These are phyloP conservation scores for Falco concolor DNA, from an alignment of 2,797 vertebrate genomes.

Conservation along the genomic window DNA sequence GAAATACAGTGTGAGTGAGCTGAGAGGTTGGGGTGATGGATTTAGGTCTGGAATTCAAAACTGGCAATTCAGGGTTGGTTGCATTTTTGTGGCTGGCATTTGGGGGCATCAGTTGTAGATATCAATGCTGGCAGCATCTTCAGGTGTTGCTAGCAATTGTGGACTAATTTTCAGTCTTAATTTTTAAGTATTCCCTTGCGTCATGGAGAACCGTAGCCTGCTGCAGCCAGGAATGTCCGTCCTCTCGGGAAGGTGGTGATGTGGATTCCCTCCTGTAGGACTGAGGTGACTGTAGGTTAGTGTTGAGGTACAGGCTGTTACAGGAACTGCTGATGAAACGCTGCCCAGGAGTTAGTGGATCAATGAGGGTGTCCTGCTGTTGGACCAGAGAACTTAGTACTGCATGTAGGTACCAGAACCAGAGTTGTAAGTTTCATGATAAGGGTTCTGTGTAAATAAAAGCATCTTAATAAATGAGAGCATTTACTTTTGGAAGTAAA, in stretches of 20 bases:
- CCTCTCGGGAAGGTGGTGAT: background rate
- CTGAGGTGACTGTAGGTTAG: background rate
- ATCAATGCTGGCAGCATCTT: background rate
- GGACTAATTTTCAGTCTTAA: background rate
- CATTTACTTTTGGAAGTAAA: background rate
- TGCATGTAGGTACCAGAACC: background rate
- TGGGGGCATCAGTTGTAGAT: background rate
- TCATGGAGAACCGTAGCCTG: background rate
- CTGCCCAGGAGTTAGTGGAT: background rate
- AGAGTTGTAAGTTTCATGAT: background rate
- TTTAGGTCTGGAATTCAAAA: background rate
- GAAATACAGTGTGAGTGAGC: accelerated
- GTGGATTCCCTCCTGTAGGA: background rate
- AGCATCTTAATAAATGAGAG: background rate
- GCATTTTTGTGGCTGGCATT: background rate
- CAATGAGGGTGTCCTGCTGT: background rate
- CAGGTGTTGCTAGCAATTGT: background rate
- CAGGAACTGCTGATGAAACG: background rate
- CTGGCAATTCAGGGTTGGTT: background rate
- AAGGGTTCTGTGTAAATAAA: background rate
- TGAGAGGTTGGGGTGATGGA: background rate
- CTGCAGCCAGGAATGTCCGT: background rate
- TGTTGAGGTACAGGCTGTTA: background rate
- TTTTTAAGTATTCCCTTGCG: background rate
- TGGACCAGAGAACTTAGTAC: background rate